Evolutionary conservation across 2,113 vertebrate genomes (phyloP).

Genomic region (Pseudois nayaur): DNA sequence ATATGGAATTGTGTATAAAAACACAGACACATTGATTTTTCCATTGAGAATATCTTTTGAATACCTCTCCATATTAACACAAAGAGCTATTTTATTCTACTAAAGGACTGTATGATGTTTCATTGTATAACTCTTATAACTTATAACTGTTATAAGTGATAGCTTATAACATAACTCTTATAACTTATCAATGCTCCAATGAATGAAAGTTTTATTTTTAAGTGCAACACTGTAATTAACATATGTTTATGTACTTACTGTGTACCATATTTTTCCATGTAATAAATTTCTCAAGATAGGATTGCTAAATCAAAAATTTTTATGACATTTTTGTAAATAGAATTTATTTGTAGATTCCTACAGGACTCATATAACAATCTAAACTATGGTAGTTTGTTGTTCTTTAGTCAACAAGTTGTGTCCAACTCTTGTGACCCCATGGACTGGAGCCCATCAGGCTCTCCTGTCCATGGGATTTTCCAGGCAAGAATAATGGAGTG

Average conservation of each 20-base stretch:
- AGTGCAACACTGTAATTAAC: neutral
- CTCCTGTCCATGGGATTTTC: neutral
- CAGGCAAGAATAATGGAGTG: neutral
- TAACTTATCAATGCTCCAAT: neutral
- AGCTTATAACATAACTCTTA: too few relatives aligned
- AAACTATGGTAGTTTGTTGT: neutral
- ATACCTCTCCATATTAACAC: neutral
- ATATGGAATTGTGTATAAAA: neutral
- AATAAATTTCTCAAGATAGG: neutral
- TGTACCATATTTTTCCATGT: neutral
- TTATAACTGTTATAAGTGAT: neutral
- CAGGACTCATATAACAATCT: neutral
- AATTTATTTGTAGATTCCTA: neutral
- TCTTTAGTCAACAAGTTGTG: neutral
- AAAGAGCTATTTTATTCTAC: neutral
- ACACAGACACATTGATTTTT: neutral
- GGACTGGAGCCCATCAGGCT: neutral
- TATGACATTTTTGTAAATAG: neutral
- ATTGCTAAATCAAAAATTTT: neutral
- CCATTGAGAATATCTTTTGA: neutral
- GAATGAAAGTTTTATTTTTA: neutral
- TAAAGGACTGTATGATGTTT: neutral
- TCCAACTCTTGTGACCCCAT: neutral
- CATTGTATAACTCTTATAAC: neutral
- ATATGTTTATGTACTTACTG: neutral